Evolutionary conservation across 2,797 vertebrate species (phyloP).

Genomic region (Halcyon badia): DNA sequence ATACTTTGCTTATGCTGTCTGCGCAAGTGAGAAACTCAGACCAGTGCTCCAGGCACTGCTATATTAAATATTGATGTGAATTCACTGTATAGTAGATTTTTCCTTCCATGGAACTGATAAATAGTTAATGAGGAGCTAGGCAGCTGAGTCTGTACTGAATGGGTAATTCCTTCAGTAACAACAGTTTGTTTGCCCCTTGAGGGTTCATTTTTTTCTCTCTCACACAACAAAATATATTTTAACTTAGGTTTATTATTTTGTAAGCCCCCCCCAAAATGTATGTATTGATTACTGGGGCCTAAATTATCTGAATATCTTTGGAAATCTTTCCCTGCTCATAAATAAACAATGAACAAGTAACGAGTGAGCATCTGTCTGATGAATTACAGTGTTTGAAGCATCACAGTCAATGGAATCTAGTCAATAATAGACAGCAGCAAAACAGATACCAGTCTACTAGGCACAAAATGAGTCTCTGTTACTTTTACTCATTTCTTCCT

Average conservation of each 20-base stretch:
- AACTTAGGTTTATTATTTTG: conserved; percentile 69
- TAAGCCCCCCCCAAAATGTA: conserved; percentile 27
- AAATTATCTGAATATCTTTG: conserved; percentile 61
- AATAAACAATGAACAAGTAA: conserved; percentile 73
- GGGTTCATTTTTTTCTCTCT: conserved; percentile 36
- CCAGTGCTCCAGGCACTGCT: conserved; percentile 73
- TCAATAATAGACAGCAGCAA: conserved; percentile 44
- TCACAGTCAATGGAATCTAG: conserved; percentile 28
- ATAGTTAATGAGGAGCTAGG: conserved; percentile 82
- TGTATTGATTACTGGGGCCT: conserved; percentile 50
- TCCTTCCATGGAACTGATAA: conserved; percentile 82
- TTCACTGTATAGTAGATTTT: conserved; percentile 78
- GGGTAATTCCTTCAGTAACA: conserved; percentile 79
- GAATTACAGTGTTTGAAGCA: conserved; percentile 47
- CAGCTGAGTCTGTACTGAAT: conserved; percentile 74
- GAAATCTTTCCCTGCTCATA: conserved; percentile 62
- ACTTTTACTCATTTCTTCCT: not conserved
- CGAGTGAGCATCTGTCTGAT: conserved; percentile 57
- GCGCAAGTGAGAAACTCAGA: conserved; percentile 75
- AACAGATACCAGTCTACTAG: not conserved
- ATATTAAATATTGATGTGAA: conserved; percentile 83
- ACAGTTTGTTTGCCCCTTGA: conserved; percentile 73
- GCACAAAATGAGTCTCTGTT: not conserved
- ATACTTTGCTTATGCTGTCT: conserved; percentile 68
- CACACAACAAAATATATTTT: conserved; percentile 57